A percentile compares a stretch with the other conserved stretches of the same genome.
These are phyloP conservation scores for Columba livia DNA, from an alignment of 2,113 vertebrate species.

Conservation along the genomic window DNA sequence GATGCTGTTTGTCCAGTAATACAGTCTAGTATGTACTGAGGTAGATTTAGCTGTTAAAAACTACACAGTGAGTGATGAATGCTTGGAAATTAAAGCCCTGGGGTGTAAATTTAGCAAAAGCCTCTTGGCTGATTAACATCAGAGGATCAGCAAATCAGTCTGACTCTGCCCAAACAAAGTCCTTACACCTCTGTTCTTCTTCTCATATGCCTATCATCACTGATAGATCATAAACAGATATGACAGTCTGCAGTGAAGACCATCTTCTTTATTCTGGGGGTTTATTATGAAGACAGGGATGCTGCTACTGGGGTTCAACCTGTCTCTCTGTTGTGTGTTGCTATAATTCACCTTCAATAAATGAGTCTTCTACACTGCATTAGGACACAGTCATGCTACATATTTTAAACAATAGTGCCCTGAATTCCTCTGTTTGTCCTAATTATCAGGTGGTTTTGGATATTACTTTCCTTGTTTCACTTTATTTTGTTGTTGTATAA, in stretches of 20 bases:
- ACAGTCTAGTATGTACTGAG: neutral
- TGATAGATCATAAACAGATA: neutral
- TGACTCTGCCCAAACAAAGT: neutral
- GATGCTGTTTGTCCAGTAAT: neutral
- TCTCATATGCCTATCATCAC: neutral
- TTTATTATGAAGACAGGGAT: neutral
- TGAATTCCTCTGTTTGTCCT: neutral
- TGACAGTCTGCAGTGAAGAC: neutral
- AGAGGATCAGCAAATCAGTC: neutral
- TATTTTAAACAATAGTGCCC: neutral
- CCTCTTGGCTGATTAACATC: neutral
- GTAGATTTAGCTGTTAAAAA: neutral
- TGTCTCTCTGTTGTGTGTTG: neutral
- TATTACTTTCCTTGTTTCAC: neutral
- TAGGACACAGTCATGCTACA: neutral
- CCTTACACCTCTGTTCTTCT: neutral
- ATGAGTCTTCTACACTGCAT: neutral
- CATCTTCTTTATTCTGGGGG: rapidly evolving
- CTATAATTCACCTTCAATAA: neutral
- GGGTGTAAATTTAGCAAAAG: neutral
- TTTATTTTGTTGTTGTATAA: neutral
- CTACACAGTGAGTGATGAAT: neutral
- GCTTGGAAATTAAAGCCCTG: neutral
- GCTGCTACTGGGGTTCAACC: neutral
- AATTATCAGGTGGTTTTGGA: neutral